Evolutionary conservation across 2,113 vertebrate genomes (phyloP).

Genomic region (Carlito syrichta): DNA sequence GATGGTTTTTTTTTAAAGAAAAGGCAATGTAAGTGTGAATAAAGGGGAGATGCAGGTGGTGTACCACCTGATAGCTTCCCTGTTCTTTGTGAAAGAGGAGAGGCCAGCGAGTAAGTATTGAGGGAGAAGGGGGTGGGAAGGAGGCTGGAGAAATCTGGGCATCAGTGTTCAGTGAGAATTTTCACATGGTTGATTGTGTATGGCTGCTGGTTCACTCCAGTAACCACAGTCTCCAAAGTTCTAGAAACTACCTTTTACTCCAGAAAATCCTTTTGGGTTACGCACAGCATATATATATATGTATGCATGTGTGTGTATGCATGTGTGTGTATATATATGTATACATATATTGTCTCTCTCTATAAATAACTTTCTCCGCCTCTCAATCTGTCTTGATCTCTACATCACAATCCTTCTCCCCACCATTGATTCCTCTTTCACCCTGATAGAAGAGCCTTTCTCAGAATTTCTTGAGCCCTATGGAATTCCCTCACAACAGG

Average conservation of each 20-base stretch:
- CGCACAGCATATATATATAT: background rate
- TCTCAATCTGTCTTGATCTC: background rate
- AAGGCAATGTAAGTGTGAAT: background rate
- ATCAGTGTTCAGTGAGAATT: background rate
- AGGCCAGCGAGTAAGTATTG: background rate
- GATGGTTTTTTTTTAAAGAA: background rate
- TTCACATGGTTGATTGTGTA: background rate
- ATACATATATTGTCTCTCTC: background rate
- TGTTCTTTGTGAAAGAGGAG: background rate
- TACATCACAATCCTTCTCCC: background rate
- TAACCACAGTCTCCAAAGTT: background rate
- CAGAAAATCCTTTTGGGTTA: slow-evolving; percentile 19
- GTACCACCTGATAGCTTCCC: background rate
- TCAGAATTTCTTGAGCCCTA: background rate
- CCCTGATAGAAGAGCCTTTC: background rate
- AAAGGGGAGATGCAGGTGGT: background rate
- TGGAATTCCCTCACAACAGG: slow-evolving; percentile 34
- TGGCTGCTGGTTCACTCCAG: background rate
- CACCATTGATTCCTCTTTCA: background rate
- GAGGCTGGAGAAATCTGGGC: background rate
- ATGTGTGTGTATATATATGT: too few relatives aligned
- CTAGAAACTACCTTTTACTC: background rate
- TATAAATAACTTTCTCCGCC: background rate
- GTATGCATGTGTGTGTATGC: too few relatives aligned
- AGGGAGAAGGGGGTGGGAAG: background rate